phyloP scores from a whole-genome alignment of 2,113 vertebrate species.

The Silurus glanis region DNA sequence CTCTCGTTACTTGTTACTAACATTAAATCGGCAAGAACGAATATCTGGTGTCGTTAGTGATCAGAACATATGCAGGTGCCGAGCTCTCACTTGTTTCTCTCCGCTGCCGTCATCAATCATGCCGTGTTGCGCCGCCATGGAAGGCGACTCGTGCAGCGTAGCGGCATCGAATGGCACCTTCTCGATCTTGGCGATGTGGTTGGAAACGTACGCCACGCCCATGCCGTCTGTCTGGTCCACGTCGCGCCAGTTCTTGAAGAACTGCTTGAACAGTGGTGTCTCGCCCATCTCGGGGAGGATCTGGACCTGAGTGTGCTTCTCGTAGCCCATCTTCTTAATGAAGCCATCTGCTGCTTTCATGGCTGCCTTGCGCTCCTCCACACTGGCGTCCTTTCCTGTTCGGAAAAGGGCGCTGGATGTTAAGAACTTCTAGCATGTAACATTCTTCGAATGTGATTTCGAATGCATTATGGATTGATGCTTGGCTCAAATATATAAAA shows the following conservation, averaged over 20 bases:
- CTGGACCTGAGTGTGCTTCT: slow-evolving; percentile 91
- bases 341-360: slow-evolving; percentile 91
- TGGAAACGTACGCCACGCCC: slow-evolving; percentile 85
- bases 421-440: not conserved
- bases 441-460: not conserved
- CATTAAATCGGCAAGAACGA: not conserved
- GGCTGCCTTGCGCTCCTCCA: slow-evolving; percentile 88
- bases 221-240: slow-evolving; percentile 86
- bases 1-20: too few relatives aligned
- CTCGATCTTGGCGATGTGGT: slow-evolving; percentile 89
- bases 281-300: slow-evolving; percentile 91
- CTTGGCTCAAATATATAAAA: not conserved
- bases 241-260: slow-evolving; percentile 98
- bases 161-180: slow-evolving; percentile 87
- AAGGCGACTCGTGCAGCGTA: slow-evolving; percentile 82
- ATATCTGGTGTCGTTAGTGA: not conserved
- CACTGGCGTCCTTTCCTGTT: slow-evolving; percentile 86
- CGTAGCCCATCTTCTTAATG: slow-evolving; percentile 94
- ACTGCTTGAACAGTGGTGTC: slow-evolving; percentile 97
- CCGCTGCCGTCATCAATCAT: slow-evolving; percentile 93
- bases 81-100: slow-evolving; percentile 78
- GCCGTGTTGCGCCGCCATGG: slow-evolving; percentile 95
- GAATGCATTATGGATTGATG: not conserved
- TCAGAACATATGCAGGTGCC: not conserved
- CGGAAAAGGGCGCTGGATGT: not conserved